Percentiles rank a stretch among this genome's conserved stretches.
These are phyloP conservation scores for Papilio helenus DNA, from an alignment of 1,140 invertebrate genomes.

Conservation along the genomic window DNA sequence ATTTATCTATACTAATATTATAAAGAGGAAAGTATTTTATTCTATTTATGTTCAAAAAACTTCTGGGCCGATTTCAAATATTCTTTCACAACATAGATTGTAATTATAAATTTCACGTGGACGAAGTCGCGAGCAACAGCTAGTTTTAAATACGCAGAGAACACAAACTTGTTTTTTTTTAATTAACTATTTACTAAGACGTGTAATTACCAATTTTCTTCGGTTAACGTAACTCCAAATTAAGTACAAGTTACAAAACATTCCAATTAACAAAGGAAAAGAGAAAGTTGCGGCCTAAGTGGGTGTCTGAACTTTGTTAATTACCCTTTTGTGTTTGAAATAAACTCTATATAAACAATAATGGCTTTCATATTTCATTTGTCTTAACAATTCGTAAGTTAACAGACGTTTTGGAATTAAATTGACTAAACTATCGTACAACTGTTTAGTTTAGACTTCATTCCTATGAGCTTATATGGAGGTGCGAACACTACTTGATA, in stretches of 20 bases:
- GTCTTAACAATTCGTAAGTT: neutral
- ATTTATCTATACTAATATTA: too few relatives aligned
- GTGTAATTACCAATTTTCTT: neutral
- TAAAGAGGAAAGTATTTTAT: too few relatives aligned
- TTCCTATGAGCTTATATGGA: too few relatives aligned
- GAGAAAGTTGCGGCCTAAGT: conserved; percentile 14
- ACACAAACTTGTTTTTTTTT: too few relatives aligned
- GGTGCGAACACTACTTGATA: too few relatives aligned
- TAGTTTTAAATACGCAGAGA: too few relatives aligned
- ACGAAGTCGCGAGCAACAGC: too few relatives aligned
- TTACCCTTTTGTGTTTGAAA: conserved; percentile 8
- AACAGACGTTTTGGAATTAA: conserved; percentile 4
- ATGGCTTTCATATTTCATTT: neutral
- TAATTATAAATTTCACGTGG: too few relatives aligned
- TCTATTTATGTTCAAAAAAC: too few relatives aligned
- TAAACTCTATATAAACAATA: conserved; percentile 16
- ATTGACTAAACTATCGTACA: neutral
- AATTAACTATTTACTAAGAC: neutral
- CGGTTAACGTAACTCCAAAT: neutral
- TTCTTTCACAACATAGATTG: too few relatives aligned
- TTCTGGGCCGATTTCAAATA: too few relatives aligned
- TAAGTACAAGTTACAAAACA: conserved; percentile 2
- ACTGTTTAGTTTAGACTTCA: too few relatives aligned
- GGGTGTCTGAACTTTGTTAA: conserved; percentile 10
- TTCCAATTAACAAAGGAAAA: conserved; percentile 13